Base-by-base conservation (phyloP, 2,797 vertebrate genomes). In the Channallabes apus region DNA sequence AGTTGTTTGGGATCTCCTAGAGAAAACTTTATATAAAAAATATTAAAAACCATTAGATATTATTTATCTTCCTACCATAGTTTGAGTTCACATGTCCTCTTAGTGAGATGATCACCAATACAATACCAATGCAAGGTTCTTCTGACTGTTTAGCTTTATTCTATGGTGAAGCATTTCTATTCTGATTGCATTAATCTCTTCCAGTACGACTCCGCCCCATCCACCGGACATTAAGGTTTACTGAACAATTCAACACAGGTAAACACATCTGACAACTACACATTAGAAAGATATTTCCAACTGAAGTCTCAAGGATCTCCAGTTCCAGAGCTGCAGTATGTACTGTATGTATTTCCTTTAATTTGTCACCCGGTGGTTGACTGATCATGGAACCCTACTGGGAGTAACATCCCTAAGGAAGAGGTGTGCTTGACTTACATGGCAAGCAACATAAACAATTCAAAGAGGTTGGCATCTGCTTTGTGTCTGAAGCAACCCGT, bases 401-500 rank as follows among this genome's bases (percentile, higher is more conserved):
- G 9, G 29, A 61, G 27, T 58, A 58, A 58, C 51, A 78, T 59
- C 54, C 51, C 54, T 1, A 20, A 77, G 27, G 54, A 77, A 77
- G 29, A 59, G 75, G 18, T 77, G 8, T 77, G 54, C 32, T 59
- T 77, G 54, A 77, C 18, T 77, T 77, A 32, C 54, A 22, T 2
- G 18, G 75, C 56, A 59, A 77, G 32, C 75, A 71, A 35, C 46
- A 35, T 64, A 82, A 73, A 81, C 78, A 81, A 38, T 27, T 41
- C 41, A 6, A 27, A 56, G 69, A 75, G 73, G 75, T 24, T 51
- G 79, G 61, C 56, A 76, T 58, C 69, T 82, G 84, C 17, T 85
- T 85, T 56, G 59, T 75, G 84, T 85, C 78, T 85, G 35, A 71
- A 79, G 38, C 9, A 51, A 80, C 78, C 27, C 22, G 20, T 32